Evolutionary conservation across 2,888 invertebrate species (phyloP), one percentile per base, ranked within the genome.

Genomic region (Rotaria socialis): DNA sequence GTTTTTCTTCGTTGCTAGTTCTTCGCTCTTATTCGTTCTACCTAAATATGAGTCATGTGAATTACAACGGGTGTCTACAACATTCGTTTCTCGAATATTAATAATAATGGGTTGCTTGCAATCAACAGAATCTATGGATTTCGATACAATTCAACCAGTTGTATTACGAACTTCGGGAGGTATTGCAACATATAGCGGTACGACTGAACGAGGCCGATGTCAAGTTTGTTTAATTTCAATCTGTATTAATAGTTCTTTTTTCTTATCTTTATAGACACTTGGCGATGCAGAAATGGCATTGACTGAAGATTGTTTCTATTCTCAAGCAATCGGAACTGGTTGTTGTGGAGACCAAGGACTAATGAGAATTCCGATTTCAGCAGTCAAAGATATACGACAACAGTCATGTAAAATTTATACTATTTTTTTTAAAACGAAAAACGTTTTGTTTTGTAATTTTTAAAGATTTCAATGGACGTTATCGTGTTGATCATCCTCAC

Each of bases 241-340:
- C 27, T 8, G 2, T 60, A 50, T 50, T 10, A 50, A 50, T 8
- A 50, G 8, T 10, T 8, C 14, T 50, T 50, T 50, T 50, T 8
- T 50, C 11, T 60, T 60, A 22, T 58, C 58, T 24, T n/a, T 60
- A 2, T 27, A 60, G 60, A 60, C 60, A 2, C 14, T 60, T 10
- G 60, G 60, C 14, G 6, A 60, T 60, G 60, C 60, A 60, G 60
- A 60, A 60, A 60, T 60, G 27, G 60, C 60, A 60, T 60, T 60
- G 11, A 60, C 27, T 60, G 60, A 60, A 60, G 60, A 60, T 60
- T 60, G 60, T 60, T 60, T 60, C 14, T 60, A 60, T 27, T 60
- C 60, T 14, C 60, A 60, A 60, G 60, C 27, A 5, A 27, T 27
- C 14, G 60, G 2, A 2, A 60, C 0, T 7, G 60, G 60, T 11